These are phyloP conservation scores for Odontophorus gujanensis DNA, from an alignment of 2,113 vertebrate genomes.

Conservation along the genomic window DNA sequence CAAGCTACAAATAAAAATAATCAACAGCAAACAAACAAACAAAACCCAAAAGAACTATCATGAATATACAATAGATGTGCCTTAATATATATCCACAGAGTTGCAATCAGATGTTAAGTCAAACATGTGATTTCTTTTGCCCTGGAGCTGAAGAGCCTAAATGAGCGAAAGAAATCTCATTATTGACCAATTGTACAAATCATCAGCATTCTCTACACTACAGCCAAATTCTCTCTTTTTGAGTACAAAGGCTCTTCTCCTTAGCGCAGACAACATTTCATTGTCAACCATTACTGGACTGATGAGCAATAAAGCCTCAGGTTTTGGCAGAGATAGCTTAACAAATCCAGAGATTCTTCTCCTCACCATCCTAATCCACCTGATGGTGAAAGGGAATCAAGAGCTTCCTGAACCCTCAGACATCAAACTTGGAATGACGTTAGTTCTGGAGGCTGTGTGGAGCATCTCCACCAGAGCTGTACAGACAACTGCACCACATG, in stretches of 20 bases:
- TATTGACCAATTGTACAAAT: background rate
- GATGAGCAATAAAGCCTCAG: background rate
- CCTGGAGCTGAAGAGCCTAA: background rate
- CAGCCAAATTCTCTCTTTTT: background rate
- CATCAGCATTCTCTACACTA: background rate
- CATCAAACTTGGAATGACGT: background rate
- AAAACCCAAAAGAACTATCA: background rate
- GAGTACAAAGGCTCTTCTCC: background rate
- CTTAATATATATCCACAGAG: background rate
- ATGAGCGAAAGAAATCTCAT: background rate
- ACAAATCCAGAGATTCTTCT: background rate
- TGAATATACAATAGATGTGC: background rate
- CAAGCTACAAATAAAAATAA: background rate
- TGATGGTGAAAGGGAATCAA: background rate
- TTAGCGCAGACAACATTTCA: background rate
- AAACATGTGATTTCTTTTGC: background rate
- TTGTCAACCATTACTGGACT: background rate
- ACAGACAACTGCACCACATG: background rate
- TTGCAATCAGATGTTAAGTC: background rate
- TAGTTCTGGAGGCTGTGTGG: background rate
- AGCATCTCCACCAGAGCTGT: fast-evolving
- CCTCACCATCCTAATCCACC: background rate
- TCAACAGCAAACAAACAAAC: background rate
- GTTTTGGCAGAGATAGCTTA: background rate
- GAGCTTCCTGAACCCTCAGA: background rate